These are phyloP conservation scores for Geopemphigus sp. DNA, from an alignment of 1,140 invertebrate species.

Conservation along the genomic window DNA sequence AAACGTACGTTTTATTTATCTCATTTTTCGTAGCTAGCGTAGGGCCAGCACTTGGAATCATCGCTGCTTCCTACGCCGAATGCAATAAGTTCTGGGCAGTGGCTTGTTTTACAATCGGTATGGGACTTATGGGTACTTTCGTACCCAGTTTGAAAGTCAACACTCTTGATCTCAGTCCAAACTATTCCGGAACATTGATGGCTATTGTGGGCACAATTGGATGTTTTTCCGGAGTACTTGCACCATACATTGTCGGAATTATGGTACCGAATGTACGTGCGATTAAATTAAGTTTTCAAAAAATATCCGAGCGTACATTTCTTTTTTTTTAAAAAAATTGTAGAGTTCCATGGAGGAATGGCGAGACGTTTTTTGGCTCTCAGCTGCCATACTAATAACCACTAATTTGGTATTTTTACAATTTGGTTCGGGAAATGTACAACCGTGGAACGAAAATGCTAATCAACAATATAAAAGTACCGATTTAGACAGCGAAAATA, in stretches of 20 bases:
- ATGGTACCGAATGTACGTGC: constrained; percentile 69
- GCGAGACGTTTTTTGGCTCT: constrained; percentile 61
- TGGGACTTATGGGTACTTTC: constrained; percentile 73
- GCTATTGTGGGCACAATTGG: constrained; percentile 81
- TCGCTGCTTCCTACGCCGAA: constrained; percentile 76
- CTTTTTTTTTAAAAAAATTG: constrained; percentile 5
- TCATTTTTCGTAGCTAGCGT: constrained; percentile 47
- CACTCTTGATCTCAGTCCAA: constrained; percentile 77
- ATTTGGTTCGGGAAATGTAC: constrained; percentile 55
- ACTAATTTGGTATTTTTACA: constrained; percentile 58
- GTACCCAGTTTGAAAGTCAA: constrained; percentile 77
- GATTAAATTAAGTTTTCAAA: background rate
- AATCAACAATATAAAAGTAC: constrained; percentile 33
- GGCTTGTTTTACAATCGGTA: constrained; percentile 66
- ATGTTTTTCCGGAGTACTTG: constrained; percentile 74
- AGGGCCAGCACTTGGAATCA: constrained; percentile 74
- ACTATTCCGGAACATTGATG: constrained; percentile 77
- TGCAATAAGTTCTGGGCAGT: constrained; percentile 68
- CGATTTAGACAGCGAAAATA: background rate
- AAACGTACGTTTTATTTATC: too few species aligned
- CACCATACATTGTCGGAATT: constrained; percentile 73
- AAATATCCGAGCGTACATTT: background rate
- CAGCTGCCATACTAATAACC: constrained; percentile 56
- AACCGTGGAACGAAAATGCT: constrained; percentile 54
- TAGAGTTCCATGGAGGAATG: constrained; percentile 57